phyloP scores from a whole-genome alignment of 2,113 vertebrate genomes.

The Podarcis muralis region DNA sequence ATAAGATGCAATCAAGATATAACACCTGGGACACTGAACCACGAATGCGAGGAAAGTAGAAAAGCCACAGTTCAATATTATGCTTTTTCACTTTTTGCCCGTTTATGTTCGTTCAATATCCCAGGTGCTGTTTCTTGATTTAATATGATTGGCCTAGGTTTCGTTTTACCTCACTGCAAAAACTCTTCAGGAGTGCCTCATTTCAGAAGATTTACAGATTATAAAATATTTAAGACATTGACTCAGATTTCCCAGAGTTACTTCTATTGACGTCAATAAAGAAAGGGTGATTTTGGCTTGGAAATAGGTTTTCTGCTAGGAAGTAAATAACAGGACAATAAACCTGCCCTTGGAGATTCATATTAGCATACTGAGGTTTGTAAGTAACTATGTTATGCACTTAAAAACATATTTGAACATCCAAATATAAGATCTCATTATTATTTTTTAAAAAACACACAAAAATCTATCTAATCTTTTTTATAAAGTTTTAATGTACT shows the following conservation, averaged over 20 bases:
- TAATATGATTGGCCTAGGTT: constrained; percentile 30
- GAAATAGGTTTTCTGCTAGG: neutral
- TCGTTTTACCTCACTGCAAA: constrained; percentile 10
- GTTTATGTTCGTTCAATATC: constrained; percentile 27
- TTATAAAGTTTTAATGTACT: neutral
- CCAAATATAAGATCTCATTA: accelerated
- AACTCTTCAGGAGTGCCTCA: constrained; percentile 29
- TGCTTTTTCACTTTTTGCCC: neutral
- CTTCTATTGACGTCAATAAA: constrained; percentile 9
- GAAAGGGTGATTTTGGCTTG: neutral
- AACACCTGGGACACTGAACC: neutral
- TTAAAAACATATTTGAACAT: neutral
- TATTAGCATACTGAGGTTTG: neutral
- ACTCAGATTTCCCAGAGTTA: neutral
- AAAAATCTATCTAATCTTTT: neutral
- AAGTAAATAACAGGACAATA: neutral
- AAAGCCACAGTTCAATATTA: neutral
- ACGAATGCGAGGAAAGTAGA: neutral
- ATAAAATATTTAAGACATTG: constrained; percentile 46
- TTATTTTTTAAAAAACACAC: neutral
- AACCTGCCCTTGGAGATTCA: neutral
- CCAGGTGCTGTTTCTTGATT: constrained; percentile 16
- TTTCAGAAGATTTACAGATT: constrained; percentile 32
- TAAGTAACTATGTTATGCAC: neutral
- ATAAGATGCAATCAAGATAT: neutral